Evolutionary conservation across 2,797 vertebrate species (phyloP), one percentile per base, ranked within the genome.

Genomic region (Channa striata): DNA sequence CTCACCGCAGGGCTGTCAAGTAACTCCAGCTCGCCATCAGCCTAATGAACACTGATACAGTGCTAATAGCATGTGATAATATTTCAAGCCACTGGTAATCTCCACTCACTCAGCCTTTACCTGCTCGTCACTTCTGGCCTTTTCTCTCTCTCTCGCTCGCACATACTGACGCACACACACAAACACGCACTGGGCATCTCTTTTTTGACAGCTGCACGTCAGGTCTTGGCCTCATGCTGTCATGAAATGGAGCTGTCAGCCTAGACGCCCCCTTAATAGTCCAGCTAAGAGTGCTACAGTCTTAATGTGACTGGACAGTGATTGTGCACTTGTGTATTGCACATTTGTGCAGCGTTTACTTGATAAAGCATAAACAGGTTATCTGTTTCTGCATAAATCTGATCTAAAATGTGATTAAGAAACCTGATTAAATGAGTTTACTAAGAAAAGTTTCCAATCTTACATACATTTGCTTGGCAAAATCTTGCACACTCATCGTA

Each of bases 1-100:
- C 74, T 37, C 46, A 86, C 77, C 19, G 25, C 64, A 49, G 72
- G 68, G 50, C 83, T 88, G 88, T 84, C 78, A 67, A 70, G 50
- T 44, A 66, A 46, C 84, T 73, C 66, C 68, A 66, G 74, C 67
- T 52, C 65, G 79, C 82, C 90, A 73, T 92, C 87, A 87, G 72
- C 81, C 77, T 94, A 94, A 93, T 90, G 87, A 93, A 86, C 84
- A 81, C 85, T 88, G 93, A 90, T 91, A 76, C 82, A 58, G 72
- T 74, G 81, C 89, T 93, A 93, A 94, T 93, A 89, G 87, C 80
- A 72, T 87, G 86, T 84, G 88, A 93, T 91, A 85, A 92, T 87
- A 89, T 92, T 93, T 91, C 84, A 73, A 87, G 85, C 86, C 78
- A 82, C 70, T 77, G 72, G 81, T 90, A 88, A 91, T 91, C 87